Percentiles rank a stretch among this genome's conserved stretches.
These are phyloP conservation scores for Protomyctophum bolini DNA, from an alignment of 2,113 vertebrate species.

Conservation along the genomic window DNA sequence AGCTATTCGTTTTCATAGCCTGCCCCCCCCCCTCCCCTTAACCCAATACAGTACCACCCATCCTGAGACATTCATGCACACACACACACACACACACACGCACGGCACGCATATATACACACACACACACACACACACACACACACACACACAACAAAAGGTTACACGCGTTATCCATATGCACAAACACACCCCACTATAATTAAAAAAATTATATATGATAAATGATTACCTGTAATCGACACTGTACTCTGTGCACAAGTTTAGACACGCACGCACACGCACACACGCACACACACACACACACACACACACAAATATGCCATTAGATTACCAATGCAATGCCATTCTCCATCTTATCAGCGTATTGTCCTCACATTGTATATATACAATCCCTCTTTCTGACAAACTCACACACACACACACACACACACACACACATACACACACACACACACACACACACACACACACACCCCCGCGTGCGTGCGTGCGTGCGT, in stretches of 20 bases:
- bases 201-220: no score
- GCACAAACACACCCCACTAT: no score
- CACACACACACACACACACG: conserved; percentile 12
- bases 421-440: not conserved
- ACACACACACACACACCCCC: conserved; percentile 8
- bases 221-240: no score
- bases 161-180: no score
- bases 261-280: not conserved
- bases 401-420: conserved; percentile 10
- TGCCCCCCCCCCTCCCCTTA: not conserved
- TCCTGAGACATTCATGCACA: conserved; percentile 50
- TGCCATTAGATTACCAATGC: no score
- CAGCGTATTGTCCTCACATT: no score
- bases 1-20: conserved; percentile 48
- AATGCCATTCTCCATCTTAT: no score
- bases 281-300: not conserved
- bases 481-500: no score
- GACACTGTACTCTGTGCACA: not conserved
- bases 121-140: not conserved
- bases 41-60: conserved; percentile 51
- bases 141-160: not conserved
- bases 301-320: not conserved
- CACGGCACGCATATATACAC: not conserved
- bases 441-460: conserved; percentile 9
- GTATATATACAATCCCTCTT: no score